phyloP scores from a whole-genome alignment of 1,140 invertebrate species.

The Caenorhabditis tropicalis region DNA sequence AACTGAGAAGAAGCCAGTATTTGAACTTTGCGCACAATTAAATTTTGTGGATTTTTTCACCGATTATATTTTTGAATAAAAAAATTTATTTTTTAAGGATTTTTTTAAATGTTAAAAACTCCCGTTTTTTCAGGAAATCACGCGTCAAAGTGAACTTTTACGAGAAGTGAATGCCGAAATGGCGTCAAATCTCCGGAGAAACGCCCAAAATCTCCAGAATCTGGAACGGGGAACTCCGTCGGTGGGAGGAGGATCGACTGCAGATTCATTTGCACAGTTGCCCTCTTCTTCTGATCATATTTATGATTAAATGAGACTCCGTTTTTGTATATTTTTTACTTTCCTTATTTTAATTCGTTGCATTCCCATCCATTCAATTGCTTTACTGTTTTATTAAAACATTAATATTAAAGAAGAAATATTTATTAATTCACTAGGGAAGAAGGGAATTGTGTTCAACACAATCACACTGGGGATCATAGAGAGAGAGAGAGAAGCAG shows the following conservation, averaged over 20 bases:
- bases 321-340: neutral
- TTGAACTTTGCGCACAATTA: no score
- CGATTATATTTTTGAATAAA: no score
- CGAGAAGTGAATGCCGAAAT: constrained; percentile 53
- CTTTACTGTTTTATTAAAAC: no score
- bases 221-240: neutral
- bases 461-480: no score
- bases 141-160: constrained; percentile 36
- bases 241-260: neutral
- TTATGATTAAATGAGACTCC: constrained; percentile 25
- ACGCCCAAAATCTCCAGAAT: constrained; percentile 4
- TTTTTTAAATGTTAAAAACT: no score
- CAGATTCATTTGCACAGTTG: constrained; percentile 5
- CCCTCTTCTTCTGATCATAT: neutral
- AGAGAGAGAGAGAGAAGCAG: neutral
- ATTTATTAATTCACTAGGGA: neutral
- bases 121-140: constrained; percentile 38
- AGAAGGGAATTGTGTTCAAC: no score
- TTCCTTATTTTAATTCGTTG: neutral
- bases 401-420: neutral
- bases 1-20: no score
- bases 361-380: neutral
- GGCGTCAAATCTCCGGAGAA: neutral
- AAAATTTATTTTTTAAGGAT: no score
- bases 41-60: no score